A percentile compares a stretch with the other conserved stretches of the same genome.
phyloP scores from a whole-genome alignment of 2,113 vertebrate species.

The Probosciger aterrimus region DNA sequence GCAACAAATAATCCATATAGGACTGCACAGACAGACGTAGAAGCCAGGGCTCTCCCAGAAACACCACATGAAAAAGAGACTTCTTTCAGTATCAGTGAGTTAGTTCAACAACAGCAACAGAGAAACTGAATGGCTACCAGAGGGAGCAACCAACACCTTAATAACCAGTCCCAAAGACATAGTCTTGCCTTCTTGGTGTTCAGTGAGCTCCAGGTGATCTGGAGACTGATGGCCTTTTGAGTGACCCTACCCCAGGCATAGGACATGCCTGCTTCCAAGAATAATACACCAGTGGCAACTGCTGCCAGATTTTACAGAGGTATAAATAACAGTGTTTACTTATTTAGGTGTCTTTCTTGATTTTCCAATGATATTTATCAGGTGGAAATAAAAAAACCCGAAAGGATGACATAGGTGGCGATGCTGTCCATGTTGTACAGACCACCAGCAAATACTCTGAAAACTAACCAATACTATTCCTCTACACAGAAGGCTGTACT shows the following conservation, averaged over 20 bases:
- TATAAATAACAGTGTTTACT: background rate
- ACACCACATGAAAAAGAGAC: background rate
- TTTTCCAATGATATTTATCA: background rate
- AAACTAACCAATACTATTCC: background rate
- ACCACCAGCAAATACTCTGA: background rate
- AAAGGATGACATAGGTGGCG: background rate
- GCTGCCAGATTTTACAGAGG: background rate
- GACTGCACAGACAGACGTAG: background rate
- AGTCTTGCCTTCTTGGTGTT: background rate
- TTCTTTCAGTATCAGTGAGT: background rate
- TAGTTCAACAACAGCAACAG: background rate
- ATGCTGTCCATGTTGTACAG: background rate
- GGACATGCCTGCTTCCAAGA: fast-evolving
- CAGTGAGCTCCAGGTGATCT: background rate
- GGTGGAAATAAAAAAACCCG: background rate
- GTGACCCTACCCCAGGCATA: background rate
- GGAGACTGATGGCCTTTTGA: background rate
- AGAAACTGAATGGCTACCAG: background rate
- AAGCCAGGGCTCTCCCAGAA: background rate
- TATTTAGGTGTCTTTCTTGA: background rate
- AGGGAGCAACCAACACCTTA: background rate
- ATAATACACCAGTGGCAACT: background rate
- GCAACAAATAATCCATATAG: background rate
- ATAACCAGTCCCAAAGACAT: background rate
- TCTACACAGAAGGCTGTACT: background rate